A percentile compares a stretch with the other conserved stretches of the same genome.
Evolutionary conservation across 1,140 invertebrate genomes (phyloP).

Genomic region (Ganaspis sp.): DNA sequence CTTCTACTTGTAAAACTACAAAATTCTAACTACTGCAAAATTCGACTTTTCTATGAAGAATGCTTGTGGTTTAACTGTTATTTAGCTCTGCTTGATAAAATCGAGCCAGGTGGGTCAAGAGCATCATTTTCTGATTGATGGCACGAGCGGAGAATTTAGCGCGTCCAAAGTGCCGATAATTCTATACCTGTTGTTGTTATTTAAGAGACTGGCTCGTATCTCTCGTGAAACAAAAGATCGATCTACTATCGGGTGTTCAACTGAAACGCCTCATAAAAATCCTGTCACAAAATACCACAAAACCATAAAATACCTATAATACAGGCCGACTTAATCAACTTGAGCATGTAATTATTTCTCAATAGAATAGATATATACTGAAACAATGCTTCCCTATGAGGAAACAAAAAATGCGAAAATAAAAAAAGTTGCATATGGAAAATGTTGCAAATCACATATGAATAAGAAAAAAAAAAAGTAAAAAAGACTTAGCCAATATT

Average conservation of each 20-base stretch:
- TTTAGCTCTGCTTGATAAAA: slow-evolving; percentile 57
- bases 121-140: slow-evolving; percentile 57
- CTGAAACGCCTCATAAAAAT: neutral
- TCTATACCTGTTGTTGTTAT: slow-evolving; percentile 47
- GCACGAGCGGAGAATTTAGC: slow-evolving; percentile 55
- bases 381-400: too few species aligned
- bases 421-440: too few species aligned
- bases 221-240: slow-evolving; percentile 5
- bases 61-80: slow-evolving; percentile 27
- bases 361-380: neutral
- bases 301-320: slow-evolving; percentile 4
- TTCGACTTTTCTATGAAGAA: too few species aligned
- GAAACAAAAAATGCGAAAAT: too few species aligned
- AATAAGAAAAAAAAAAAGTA: too few species aligned
- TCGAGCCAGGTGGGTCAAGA: slow-evolving; percentile 54
- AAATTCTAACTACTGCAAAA: too few species aligned
- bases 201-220: slow-evolving; percentile 38
- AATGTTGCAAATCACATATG: too few species aligned
- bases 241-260: slow-evolving; percentile 15
- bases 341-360: neutral
- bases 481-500: too few species aligned
- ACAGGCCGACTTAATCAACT: neutral
- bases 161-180: slow-evolving; percentile 60
- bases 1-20: too few species aligned
- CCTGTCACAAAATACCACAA: neutral